A percentile compares a stretch with the other conserved stretches of the same genome.
These are phyloP conservation scores for Hetaerina titia DNA, from an alignment of 2,888 invertebrate species.

Conservation along the genomic window DNA sequence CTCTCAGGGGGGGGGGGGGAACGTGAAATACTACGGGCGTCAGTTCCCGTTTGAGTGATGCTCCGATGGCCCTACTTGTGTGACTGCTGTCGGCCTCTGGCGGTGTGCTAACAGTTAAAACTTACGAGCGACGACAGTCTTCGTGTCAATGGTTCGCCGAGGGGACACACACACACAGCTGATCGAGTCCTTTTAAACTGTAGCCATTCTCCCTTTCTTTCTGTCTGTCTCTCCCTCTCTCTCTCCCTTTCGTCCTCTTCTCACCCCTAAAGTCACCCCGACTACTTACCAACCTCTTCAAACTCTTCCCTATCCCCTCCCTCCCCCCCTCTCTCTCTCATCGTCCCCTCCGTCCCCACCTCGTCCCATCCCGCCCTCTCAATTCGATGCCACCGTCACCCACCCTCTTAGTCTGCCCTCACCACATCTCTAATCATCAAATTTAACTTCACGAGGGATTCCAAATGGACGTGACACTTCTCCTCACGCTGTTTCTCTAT, in stretches of 20 bases:
- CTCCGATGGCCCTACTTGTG: neutral
- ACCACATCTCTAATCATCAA: slow-evolving; percentile 49
- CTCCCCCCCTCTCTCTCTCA: neutral
- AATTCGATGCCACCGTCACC: neutral
- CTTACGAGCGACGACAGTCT: slow-evolving; percentile 49
- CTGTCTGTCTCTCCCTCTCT: neutral
- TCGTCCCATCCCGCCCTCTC: neutral
- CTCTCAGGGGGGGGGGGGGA: neutral
- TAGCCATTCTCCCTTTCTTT: neutral
- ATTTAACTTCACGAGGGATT: slow-evolving; percentile 58
- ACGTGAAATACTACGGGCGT: neutral
- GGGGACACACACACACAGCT: slow-evolving; percentile 36
- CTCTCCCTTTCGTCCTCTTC: neutral
- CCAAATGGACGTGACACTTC: slow-evolving; percentile 55
- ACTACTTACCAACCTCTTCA: neutral
- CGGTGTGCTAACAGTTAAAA: slow-evolving; percentile 18
- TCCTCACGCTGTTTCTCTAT: slow-evolving; percentile 48
- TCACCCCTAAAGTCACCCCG: neutral
- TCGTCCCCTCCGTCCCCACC: neutral
- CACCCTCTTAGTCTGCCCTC: neutral
- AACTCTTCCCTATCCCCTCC: neutral
- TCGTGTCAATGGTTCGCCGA: slow-evolving; percentile 43
- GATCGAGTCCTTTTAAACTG: slow-evolving; percentile 61
- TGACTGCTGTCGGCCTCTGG: neutral
- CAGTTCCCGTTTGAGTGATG: neutral